These are phyloP conservation scores for Amphipyra berbera DNA, from an alignment of 2,888 invertebrate species.

Conservation along the genomic window DNA sequence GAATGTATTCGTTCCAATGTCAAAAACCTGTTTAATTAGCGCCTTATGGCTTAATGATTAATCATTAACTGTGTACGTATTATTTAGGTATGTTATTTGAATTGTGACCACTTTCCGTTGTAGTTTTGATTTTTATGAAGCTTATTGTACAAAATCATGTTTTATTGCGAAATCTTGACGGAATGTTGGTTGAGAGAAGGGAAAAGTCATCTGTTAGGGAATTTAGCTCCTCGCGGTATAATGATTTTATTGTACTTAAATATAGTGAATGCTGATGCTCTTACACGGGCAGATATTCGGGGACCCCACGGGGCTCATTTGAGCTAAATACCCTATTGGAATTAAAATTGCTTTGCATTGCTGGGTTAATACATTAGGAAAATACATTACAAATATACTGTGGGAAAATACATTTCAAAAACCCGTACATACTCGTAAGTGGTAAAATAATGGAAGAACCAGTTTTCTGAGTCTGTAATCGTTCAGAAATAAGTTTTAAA, in stretches of 20 bases:
- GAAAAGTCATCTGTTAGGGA: no score
- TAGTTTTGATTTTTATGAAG: conserved; percentile 1
- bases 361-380: conserved; percentile 40
- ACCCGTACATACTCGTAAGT: not conserved
- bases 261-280: no score
- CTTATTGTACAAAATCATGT: not conserved
- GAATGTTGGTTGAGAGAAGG: no score
- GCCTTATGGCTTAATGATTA: conserved; percentile 58
- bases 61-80: conserved; percentile 55
- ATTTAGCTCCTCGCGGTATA: not conserved
- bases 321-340: conserved; percentile 41
- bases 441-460: not conserved
- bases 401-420: conserved; percentile 44
- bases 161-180: no score
- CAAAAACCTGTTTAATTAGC: conserved; percentile 48
- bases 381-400: conserved; percentile 39
- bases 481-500: conserved; percentile 10
- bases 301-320: conserved; percentile 16
- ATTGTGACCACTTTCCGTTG: conserved; percentile 26
- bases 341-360: conserved; percentile 44
- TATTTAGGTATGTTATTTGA: conserved; percentile 13
- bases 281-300: conserved; percentile 27
- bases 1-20: conserved; percentile 50
- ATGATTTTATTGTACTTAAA: no score
- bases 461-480: conserved; percentile 10